Evolutionary conservation across 2,888 invertebrate species (phyloP), one percentile per base, ranked within the genome.

Genomic region (Nasonovia ribisnigri): DNA sequence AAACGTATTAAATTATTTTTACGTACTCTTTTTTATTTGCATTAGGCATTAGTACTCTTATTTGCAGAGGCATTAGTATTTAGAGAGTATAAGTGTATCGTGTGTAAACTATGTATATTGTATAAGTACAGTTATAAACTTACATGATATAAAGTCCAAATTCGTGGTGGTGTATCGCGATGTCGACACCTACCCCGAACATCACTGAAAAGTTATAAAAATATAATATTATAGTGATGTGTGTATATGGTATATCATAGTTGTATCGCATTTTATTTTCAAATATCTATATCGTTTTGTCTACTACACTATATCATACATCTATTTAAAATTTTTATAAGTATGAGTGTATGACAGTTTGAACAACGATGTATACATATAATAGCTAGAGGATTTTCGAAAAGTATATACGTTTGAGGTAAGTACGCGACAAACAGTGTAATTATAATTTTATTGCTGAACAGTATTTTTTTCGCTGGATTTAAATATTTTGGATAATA

Each of bases 181-280:
- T 96, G 96, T 97, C 97, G 57, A 96, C 96, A 77, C 97, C 97
- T 94, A 97, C 97, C 94, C 97, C 97, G 95, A 97, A 97, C 95
- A 97, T 96, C 95, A 97, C 97, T 97, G 96, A 57, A 96, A 96
- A 95, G 95, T 94, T 46, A 48, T 13, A 84, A 26, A 26, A 51
- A n/a, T n/a, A 60, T 13, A 13, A 67, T 67, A n/a, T 67, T 1
- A 60, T 60, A 29, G 29, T 67, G 6, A n/a, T 29, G 11, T 11
- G n/a, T 67, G n/a, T 67, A 11, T 60, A 26, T 54, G 24, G 6
- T 57, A 6, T 8, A 67, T 36, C 6, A 67, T 5, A 67, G 36
- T 16, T n/a, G n/a, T 16, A 67, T n/a, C n/a, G 26, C 13, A 42
- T n/a, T n/a, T 90, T 67, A 29, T 95, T 95, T 95, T 95, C 6